Conservation (phyloP, 2,888 invertebrate genomes). For the Nowickia ferox region DNA sequence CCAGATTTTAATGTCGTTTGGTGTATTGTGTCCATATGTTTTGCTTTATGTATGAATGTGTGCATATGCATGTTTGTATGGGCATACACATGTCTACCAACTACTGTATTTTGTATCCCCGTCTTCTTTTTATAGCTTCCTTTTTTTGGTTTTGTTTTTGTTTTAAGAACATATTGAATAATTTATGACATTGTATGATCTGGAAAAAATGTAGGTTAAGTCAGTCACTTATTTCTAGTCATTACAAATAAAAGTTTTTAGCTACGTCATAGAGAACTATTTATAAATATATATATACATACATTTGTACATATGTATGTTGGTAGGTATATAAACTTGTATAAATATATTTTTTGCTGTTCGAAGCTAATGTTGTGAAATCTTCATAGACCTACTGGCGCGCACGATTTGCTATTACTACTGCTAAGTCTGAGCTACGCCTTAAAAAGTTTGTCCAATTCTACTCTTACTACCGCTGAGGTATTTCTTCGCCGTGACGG, state of each 20-base stretch:
- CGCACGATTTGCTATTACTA: too few relatives aligned
- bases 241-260: conserved; percentile 13
- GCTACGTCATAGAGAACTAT: too few relatives aligned
- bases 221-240: conserved; percentile 60
- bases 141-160: conserved; percentile 50
- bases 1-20: conserved; percentile 63
- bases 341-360: too few relatives aligned
- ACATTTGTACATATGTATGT: too few relatives aligned
- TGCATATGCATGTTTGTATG: neutral
- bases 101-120: conserved; percentile 20
- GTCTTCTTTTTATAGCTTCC: neutral
- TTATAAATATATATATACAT: neutral
- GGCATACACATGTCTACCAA: neutral
- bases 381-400: too few relatives aligned
- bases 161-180: conserved; percentile 69
- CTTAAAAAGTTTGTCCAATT: too few relatives aligned
- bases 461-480: too few relatives aligned
- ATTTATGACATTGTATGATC: conserved; percentile 68
- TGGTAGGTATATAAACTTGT: too few relatives aligned
- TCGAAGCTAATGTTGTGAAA: too few relatives aligned
- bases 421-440: too few relatives aligned
- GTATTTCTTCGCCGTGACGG: too few relatives aligned
- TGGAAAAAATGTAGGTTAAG: conserved; percentile 69
- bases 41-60: conserved; percentile 11
- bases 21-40: conserved; percentile 64